A percentile compares a stretch with the other conserved stretches of the same genome.
Conservation (phyloP, 2,797 vertebrate genomes). For the Cygnus olor region DNA sequence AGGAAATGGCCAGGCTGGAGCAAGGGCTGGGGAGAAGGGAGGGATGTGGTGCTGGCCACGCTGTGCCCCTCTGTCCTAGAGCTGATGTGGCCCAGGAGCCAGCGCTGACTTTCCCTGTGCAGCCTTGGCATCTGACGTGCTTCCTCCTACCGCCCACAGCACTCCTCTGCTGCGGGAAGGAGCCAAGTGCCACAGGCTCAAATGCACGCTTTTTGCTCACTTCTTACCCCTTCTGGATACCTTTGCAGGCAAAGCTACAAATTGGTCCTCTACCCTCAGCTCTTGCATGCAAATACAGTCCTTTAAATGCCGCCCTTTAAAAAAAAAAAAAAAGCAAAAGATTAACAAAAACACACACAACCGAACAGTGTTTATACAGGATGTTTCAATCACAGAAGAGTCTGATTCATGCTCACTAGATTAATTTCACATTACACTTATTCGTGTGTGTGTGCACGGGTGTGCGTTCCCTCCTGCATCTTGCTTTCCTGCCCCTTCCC, state of each 20-base stretch:
- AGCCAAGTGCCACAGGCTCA: not conserved
- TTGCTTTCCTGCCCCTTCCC: not conserved
- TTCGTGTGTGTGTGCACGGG: not conserved
- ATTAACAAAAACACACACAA: not conserved
- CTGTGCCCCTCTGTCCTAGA: not conserved
- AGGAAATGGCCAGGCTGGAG: not conserved
- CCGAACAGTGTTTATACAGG: not conserved
- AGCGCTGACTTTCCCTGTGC: accelerated
- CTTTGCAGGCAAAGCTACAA: not conserved
- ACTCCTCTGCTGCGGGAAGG: not conserved
- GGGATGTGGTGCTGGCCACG: accelerated
- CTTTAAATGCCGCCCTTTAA: not conserved
- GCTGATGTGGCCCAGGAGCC: accelerated
- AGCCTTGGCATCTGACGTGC: accelerated
- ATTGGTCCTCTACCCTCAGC: not conserved
- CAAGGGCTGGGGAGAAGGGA: not conserved
- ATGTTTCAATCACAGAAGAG: not conserved
- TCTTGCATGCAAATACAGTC: not conserved
- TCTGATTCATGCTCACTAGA: not conserved
- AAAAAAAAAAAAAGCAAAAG: not conserved
- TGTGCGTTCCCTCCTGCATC: not conserved
- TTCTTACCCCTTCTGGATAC: not conserved
- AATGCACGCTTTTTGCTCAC: not conserved
- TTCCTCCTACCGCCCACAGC: accelerated
- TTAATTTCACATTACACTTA: not conserved